A percentile compares a stretch with the other conserved stretches of the same genome.
phyloP scores from a whole-genome alignment of 1,140 invertebrate genomes.

The Temnothorax curvispinosus region DNA sequence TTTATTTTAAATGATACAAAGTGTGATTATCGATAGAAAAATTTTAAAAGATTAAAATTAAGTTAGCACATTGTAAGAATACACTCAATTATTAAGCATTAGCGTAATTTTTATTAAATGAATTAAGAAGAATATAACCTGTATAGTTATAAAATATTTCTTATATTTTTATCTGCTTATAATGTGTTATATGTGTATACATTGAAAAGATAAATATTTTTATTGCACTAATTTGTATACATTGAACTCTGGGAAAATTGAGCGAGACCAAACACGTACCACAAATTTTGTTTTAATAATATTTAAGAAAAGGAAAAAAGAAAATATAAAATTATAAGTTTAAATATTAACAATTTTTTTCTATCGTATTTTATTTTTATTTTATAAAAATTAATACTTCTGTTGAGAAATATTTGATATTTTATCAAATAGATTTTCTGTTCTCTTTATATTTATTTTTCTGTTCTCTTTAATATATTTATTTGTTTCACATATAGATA shows the following conservation, averaged over 20 bases:
- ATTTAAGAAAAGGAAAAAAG: background rate
- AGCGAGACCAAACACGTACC: background rate
- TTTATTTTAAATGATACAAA: background rate
- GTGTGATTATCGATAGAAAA: background rate
- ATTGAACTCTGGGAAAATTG: background rate
- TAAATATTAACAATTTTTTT: background rate
- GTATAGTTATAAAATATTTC: background rate
- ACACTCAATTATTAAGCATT: background rate
- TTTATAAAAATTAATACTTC: too few species aligned
- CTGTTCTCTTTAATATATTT: background rate
- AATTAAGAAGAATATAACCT: background rate
- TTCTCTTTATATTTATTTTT: too few species aligned
- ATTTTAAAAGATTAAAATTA: background rate
- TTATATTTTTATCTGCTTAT: background rate
- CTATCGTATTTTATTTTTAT: background rate
- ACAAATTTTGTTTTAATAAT: background rate
- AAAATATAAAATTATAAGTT: background rate
- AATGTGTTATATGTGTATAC: too few species aligned
- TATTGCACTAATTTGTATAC: background rate
- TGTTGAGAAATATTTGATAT: too few species aligned
- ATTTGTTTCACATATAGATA: background rate
- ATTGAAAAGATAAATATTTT: background rate
- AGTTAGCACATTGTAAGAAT: background rate
- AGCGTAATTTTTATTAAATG: background rate
- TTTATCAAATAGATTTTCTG: too few species aligned